A percentile compares a stretch with the other conserved stretches of the same genome.
phyloP scores from a whole-genome alignment of 2,888 invertebrate genomes.

The Macrophya annulata region DNA sequence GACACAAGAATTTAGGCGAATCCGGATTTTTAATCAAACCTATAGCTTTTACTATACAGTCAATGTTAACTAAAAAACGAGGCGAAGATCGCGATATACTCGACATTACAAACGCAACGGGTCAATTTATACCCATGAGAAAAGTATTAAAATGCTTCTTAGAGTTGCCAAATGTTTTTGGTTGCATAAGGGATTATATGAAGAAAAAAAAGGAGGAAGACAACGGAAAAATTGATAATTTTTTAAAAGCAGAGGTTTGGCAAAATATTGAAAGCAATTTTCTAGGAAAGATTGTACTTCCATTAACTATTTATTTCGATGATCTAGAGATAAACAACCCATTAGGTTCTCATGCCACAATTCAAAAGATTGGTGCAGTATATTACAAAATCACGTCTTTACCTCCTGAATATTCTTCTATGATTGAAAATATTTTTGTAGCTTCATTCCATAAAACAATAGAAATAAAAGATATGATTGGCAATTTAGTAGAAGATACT shows the following conservation, averaged over 20 bases:
- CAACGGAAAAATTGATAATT: background rate
- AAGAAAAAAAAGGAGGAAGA: background rate
- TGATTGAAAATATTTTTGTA: slow-evolving; percentile 63
- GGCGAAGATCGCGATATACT: background rate
- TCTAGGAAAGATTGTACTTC: background rate
- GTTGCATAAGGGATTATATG: background rate
- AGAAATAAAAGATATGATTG: slow-evolving; percentile 57
- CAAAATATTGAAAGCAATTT: background rate
- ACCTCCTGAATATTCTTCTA: slow-evolving; percentile 58
- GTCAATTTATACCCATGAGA: background rate
- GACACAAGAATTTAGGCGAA: background rate
- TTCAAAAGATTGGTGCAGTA: slow-evolving; percentile 63
- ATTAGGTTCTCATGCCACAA: background rate
- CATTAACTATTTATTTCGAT: background rate
- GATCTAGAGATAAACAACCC: background rate
- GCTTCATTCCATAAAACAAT: slow-evolving; percentile 60
- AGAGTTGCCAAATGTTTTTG: background rate
- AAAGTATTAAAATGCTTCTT: background rate
- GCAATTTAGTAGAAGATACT: slow-evolving; percentile 21
- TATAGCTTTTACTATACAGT: background rate
- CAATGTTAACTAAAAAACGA: background rate
- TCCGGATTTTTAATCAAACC: background rate
- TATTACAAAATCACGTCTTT: slow-evolving; percentile 60
- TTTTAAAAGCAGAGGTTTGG: background rate
- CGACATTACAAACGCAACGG: background rate